Base-by-base conservation (phyloP, 2,797 vertebrate species). In the Chaunax sp. region DNA sequence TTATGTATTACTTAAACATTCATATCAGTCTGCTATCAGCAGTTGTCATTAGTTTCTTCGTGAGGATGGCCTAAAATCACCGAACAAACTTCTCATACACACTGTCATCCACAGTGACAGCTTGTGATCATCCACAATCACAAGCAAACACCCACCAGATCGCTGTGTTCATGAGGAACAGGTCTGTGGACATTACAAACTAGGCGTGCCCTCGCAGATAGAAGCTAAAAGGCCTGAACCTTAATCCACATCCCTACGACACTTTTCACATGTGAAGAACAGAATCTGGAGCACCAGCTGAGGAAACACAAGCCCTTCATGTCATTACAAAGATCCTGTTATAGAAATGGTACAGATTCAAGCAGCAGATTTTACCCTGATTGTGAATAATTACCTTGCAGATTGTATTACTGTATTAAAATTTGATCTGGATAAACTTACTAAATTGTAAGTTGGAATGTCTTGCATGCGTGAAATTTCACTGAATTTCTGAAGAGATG, bases 201-300 rank as follows among this genome's bases (percentile, higher is more conserved):
- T 38, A 3, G 38, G 26, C 60, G 72, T 61, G 64, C 72, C 63
- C 30, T 83, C 3, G 18, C 87, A 85, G 71, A 72, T 59, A 22
- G 76, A 41, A 60, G 77, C 58, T 63, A 86, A 86, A 75, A 85
- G 80, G 88, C 78, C 83, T 38, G 46, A 47, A 60, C 65, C 79
- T 86, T 76, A 85, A 71, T 85, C 70, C 41, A 1, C 88, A 86
- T 86, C 72, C 77, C 89, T 70, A 45, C 84, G 84, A 62, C 64
- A 82, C 52, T 91, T 92, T 92, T 93, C 90, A 88, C 92, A 90
- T 53, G 46, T 67, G 26, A 66, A 35, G 58, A 43, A 22, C 30
- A 85, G 63, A 92, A 79, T 87, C 62, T 81, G 33, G 30, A 72
- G 62, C 62, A 47, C 8, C 72, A 78, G 73, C 72, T 82, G 75